These are phyloP conservation scores for Zaprionus ornatus DNA, from an alignment of 1,140 invertebrate genomes.

Conservation along the genomic window DNA sequence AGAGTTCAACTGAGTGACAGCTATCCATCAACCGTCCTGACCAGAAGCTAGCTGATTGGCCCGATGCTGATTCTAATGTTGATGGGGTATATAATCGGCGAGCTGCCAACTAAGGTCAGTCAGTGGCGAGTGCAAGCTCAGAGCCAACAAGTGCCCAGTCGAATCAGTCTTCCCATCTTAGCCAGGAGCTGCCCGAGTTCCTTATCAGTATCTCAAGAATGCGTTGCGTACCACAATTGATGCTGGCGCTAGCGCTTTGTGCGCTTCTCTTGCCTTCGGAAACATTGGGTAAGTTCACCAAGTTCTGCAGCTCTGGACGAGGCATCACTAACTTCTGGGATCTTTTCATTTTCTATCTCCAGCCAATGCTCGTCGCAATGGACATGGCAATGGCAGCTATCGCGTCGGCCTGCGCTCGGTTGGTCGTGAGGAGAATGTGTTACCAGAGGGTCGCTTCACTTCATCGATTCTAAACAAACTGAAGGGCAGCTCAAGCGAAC, in stretches of 20 bases:
- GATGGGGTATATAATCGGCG: constrained; percentile 69
- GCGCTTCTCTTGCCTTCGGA: constrained; percentile 43
- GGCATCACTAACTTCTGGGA: background rate
- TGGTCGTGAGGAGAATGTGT: constrained; percentile 27
- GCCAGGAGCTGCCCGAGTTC: background rate
- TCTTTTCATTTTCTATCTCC: background rate
- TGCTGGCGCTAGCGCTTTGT: constrained; percentile 63
- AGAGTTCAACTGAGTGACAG: constrained; percentile 19
- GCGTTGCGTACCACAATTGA: constrained; percentile 52
- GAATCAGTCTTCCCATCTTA: background rate
- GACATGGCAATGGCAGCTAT: constrained; percentile 4
- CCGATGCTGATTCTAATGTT: too few relatives aligned
- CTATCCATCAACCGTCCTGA: constrained; percentile 59
- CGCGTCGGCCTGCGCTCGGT: constrained; percentile 37
- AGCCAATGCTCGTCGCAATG: constrained; percentile 12
- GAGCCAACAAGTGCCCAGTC: constrained; percentile 55
- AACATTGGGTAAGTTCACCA: constrained; percentile 49
- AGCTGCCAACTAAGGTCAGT: constrained; percentile 51
- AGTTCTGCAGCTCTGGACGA: background rate
- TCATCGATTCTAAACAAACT: constrained; percentile 57
- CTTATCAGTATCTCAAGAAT: constrained; percentile 30
- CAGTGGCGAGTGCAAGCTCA: constrained; percentile 71
- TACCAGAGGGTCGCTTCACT: constrained; percentile 56
- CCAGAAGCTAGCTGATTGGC: constrained; percentile 8
- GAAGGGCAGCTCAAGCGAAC: constrained; percentile 30